A percentile compares a stretch with the other conserved stretches of the same genome.
These are phyloP conservation scores for Peromyscus maniculatus DNA, from an alignment of 2,113 vertebrate genomes.

Conservation along the genomic window DNA sequence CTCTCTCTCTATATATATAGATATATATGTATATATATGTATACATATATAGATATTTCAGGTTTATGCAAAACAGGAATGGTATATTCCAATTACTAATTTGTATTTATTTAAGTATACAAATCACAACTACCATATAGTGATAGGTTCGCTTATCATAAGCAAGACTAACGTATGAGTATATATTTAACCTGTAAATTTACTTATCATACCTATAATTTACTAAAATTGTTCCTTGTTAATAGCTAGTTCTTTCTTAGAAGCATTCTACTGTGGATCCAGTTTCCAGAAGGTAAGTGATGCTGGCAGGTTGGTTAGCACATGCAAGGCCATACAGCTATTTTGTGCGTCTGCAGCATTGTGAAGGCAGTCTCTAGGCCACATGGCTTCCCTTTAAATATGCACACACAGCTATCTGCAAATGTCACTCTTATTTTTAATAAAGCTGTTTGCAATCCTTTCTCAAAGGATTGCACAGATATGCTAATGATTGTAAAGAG, in stretches of 20 bases:
- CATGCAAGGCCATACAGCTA: neutral
- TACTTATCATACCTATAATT: conserved; percentile 31
- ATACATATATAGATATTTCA: conserved; percentile 56
- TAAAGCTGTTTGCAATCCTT: neutral
- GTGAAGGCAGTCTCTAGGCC: neutral
- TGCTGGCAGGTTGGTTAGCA: neutral
- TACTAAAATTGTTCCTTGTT: neutral
- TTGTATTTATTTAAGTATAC: neutral
- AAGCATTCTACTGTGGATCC: neutral
- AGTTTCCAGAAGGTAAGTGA: neutral
- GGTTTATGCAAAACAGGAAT: conserved; percentile 39
- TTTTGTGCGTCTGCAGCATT: neutral
- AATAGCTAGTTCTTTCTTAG: conserved; percentile 11
- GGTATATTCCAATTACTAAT: neutral
- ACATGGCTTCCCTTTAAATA: neutral
- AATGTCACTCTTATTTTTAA: neutral
- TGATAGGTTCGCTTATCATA: neutral
- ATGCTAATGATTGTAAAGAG: neutral
- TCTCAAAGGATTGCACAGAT: conserved; percentile 24
- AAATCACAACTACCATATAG: neutral
- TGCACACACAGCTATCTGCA: neutral
- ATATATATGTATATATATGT: conserved; percentile 8
- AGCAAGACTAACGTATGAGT: neutral
- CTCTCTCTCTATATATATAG: neutral
- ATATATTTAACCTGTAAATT: neutral